Base-by-base conservation (phyloP, 2,113 vertebrate genomes). In the Pagrus major region DNA sequence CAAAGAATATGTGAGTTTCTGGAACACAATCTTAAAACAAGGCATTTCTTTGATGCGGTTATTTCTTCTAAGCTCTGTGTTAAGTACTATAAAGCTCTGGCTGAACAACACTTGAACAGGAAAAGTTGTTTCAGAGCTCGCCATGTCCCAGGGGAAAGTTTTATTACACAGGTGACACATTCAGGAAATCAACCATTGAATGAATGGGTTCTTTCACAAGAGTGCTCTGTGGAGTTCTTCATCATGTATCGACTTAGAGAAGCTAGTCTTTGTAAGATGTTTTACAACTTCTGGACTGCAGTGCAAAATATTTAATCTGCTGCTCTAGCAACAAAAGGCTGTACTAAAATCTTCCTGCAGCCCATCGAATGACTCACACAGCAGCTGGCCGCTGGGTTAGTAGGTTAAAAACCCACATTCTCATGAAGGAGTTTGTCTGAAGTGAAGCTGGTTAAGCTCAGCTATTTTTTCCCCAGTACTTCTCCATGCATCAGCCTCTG, bases 1-100 rank as follows among this genome's bases (percentile, higher is more conserved):
- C 94, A 31, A 97, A 94, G 84, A 96, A 99, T 85, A 90, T 96
- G 98, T 99, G 94, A 97, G 97, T 96, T 20, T 44, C 9, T 56
- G 10, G 8, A 70, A 21, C 18, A 5, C 16, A 42, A 5, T 47
- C 33, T 59, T 46, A 33, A 63, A 70, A 49, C 39, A 14, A 44
- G 51, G 27, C 29, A 37, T 66, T 65, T 8, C 39, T 56, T 69
- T 54, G 18, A 55, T 82, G 18, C 42, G 54, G 56, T 69, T 9
- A 8, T 79, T 75, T 52, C 20, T 80, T 46, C 64, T 66, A 23
- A 74, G 27, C 63, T 51, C 29, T n/a, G 37, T 39, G 52, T 65
- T 55, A 68, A 75, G 56, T 29, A 75, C 71, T 49, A 41, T 20
- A 12, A 68, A 31, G 42, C 68, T 27, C 10, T 47, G 52, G n/a